Base-by-base conservation (phyloP, 2,888 invertebrate genomes). In the Sipunculus nudus region DNA sequence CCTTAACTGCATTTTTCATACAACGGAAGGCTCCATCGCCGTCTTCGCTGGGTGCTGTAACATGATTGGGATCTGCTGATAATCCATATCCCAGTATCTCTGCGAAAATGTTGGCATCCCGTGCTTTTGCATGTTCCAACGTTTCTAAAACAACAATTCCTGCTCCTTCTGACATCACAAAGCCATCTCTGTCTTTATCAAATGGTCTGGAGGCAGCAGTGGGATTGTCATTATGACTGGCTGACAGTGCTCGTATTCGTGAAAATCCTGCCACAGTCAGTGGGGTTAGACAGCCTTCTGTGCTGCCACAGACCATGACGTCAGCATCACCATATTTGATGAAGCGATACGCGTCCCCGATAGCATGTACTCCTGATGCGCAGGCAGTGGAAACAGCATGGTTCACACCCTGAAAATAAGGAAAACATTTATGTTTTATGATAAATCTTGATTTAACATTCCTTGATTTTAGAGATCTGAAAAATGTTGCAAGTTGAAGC, bases 141-240 rank as follows among this genome's bases (percentile, higher is more conserved):
- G 94, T 92, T 85, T 98, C 98, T 59, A 98, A 84, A 45, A 98
- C 86, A 66, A 99, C 79, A 67, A 96, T 88, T 2, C 93, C 96
- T 59, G 95, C 90, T 10, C 96, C 98, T 86, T 99, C 98, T 0
- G 96, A 94, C 93, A 99, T 96, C 0, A 99, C 96, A 87, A 99
- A 99, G 3, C 99, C 99, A 83, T 96, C 94, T 59, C 97, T 87
- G 54, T 74, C 65, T 74, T 89, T 89, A 84, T 99, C 98, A 85
- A 98, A 99, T 1, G 99, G 99, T 69, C 97, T 87, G 0, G 96
- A 96, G 1, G 96, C 90, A 77, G 88, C 87, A 38, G 85, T 78
- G 0, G 96, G 96, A 39, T 83, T 82, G 61, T 92, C 89, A 84
- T 97, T 96, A 75, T 89, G 93, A 3, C 89, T 87, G 19, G 95